Percentiles rank a stretch among this genome's conserved stretches.
These are phyloP conservation scores for Lysandra coridon DNA, from an alignment of 2,888 invertebrate genomes.

Conservation along the genomic window DNA sequence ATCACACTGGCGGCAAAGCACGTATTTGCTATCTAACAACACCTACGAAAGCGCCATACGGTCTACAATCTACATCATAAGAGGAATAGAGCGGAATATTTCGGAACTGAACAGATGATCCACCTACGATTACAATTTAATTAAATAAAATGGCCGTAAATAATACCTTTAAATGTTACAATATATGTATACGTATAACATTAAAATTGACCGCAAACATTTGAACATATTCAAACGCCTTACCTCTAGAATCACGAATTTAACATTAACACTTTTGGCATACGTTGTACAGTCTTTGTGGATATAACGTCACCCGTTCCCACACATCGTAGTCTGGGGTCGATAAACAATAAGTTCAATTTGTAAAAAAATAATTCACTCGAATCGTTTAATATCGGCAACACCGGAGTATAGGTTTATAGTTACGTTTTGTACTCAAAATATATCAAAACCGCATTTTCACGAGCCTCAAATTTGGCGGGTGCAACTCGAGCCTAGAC, in stretches of 20 bases:
- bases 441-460: constrained; percentile 21
- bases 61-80: not conserved
- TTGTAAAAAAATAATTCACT: constrained; percentile 21
- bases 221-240: constrained; percentile 20
- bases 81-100: not conserved
- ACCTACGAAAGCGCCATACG: not conserved
- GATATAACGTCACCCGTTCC: constrained; percentile 8
- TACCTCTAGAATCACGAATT: constrained; percentile 33
- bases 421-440: constrained; percentile 30
- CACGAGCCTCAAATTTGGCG: not conserved
- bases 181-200: constrained; percentile 25
- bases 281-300: constrained; percentile 33
- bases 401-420: constrained; percentile 31
- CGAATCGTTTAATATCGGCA: constrained; percentile 18
- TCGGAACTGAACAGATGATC: not conserved
- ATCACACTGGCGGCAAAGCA: not conserved
- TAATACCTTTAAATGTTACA: constrained; percentile 25
- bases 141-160: constrained; percentile 30
- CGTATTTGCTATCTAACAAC: not conserved
- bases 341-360: constrained; percentile 29
- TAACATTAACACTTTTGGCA: constrained; percentile 33
- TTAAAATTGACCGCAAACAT: constrained; percentile 23
- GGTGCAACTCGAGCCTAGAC: not conserved
- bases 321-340: constrained; percentile 24
- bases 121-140: constrained; percentile 4